Percentiles rank a stretch among this genome's conserved stretches.
These are phyloP conservation scores for Nemapogon koenigi DNA, from an alignment of 2,888 invertebrate genomes.

Conservation along the genomic window DNA sequence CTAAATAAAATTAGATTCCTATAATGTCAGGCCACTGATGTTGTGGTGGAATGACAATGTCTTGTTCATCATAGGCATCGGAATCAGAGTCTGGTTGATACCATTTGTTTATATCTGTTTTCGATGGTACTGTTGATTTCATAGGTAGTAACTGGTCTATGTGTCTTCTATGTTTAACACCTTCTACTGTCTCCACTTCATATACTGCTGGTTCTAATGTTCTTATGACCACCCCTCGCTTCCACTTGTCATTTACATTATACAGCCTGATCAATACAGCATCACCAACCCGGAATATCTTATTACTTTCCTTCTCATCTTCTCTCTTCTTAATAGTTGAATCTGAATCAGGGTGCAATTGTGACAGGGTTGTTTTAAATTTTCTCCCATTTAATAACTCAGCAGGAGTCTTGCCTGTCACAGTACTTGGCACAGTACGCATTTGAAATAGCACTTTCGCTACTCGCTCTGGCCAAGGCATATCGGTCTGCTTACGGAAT, in stretches of 20 bases:
- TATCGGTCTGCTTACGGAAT: slow-evolving; percentile 10
- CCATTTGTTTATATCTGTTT: too few relatives aligned
- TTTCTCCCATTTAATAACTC: slow-evolving; percentile 13
- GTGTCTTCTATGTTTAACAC: slow-evolving; percentile 2
- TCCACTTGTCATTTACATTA: slow-evolving; percentile 6
- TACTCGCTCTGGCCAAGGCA: slow-evolving; percentile 12
- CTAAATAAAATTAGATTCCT: slow-evolving; percentile 3
- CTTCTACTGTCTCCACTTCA: not conserved
- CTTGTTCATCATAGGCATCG: too few relatives aligned
- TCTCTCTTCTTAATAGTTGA: not conserved
- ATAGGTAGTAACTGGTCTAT: slow-evolving; percentile 2
- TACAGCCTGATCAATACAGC: slow-evolving; percentile 4
- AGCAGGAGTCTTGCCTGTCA: slow-evolving; percentile 15
- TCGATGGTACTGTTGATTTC: slow-evolving; percentile 2
- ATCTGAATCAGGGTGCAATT: slow-evolving; percentile 5
- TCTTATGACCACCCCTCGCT: not conserved
- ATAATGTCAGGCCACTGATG: too few relatives aligned
- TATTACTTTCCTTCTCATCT: not conserved
- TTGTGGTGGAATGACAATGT: too few relatives aligned
- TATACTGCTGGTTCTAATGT: not conserved
- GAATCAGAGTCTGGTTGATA: too few relatives aligned
- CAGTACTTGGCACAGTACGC: slow-evolving; percentile 11
- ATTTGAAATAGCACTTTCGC: slow-evolving; percentile 13
- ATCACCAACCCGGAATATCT: slow-evolving; percentile 1
- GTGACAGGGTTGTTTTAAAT: slow-evolving; percentile 9